These are phyloP conservation scores for Numida meleagris DNA, from an alignment of 2,113 vertebrate species.

Conservation along the genomic window DNA sequence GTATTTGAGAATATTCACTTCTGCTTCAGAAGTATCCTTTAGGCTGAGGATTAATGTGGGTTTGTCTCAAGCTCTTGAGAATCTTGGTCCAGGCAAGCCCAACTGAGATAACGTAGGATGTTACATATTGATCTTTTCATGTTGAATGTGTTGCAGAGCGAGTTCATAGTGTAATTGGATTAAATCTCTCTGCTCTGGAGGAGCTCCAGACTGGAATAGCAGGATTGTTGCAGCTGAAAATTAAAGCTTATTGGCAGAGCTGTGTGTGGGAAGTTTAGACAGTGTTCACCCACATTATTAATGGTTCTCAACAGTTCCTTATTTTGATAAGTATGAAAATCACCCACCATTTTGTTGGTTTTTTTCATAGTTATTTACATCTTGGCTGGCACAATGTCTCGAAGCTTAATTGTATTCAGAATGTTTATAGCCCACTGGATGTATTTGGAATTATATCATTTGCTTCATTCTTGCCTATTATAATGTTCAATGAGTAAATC, in stretches of 20 bases:
- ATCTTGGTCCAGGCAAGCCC: not conserved
- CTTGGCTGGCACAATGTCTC: conserved; percentile 44
- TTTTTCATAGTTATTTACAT: conserved; percentile 44
- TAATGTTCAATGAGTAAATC: too few relatives aligned
- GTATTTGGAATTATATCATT: conserved; percentile 29
- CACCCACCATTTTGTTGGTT: not conserved
- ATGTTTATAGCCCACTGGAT: conserved; percentile 24
- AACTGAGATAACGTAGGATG: not conserved
- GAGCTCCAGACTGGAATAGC: conserved; percentile 59
- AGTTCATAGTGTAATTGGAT: conserved; percentile 35
- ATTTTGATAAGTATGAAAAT: conserved; percentile 72
- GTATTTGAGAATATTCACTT: not conserved
- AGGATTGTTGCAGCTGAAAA: conserved; percentile 51
- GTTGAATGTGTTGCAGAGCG: conserved; percentile 35
- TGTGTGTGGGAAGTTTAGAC: conserved; percentile 70
- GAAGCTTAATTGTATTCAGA: conserved; percentile 58
- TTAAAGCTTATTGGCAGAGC: conserved; percentile 50
- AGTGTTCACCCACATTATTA: conserved; percentile 62
- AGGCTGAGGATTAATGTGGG: not conserved
- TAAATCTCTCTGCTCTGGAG: conserved; percentile 42
- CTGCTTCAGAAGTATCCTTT: not conserved
- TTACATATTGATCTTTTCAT: conserved; percentile 56
- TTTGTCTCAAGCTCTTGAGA: not conserved
- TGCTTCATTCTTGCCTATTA: not conserved
- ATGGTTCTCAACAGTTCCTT: conserved; percentile 62